Evolutionary conservation across 2,797 vertebrate species (phyloP).

Genomic region (Strix occidentalis): DNA sequence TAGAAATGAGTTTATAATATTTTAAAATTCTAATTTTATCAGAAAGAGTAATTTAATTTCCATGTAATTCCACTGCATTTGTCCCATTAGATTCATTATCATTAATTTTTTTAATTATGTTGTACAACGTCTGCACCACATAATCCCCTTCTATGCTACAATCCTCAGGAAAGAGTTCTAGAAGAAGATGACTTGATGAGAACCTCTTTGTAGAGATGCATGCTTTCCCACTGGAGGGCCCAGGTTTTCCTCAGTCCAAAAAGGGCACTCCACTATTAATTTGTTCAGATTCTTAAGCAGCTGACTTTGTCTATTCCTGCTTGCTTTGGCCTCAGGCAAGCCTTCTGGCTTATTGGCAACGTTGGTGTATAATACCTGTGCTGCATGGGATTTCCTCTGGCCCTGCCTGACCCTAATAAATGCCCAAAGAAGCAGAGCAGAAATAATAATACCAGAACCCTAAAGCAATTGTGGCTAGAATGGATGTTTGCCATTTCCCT

Average conservation of each 20-base stretch:
- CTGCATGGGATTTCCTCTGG: conserved; percentile 38
- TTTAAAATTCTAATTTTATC: neutral
- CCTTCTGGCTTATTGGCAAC: conserved; percentile 24
- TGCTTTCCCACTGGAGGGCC: neutral
- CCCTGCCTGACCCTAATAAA: conserved; percentile 31
- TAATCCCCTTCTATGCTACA: neutral
- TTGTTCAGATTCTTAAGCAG: conserved; percentile 12
- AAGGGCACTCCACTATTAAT: neutral
- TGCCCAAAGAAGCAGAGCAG: conserved; percentile 12
- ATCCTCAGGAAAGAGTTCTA: neutral
- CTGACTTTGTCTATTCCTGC: neutral
- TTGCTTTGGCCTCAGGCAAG: conserved; percentile 26
- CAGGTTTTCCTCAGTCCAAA: neutral
- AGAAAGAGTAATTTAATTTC: neutral
- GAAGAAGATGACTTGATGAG: neutral
- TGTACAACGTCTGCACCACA: neutral
- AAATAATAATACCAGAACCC: conserved; percentile 24
- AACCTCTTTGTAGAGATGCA: neutral
- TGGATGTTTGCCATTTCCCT: conserved; percentile 2
- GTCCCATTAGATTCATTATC: neutral
- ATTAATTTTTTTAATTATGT: neutral
- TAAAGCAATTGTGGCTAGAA: conserved; percentile 11
- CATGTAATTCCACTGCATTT: neutral
- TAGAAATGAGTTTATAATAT: neutral
- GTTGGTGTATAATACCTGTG: neutral